Percentiles rank a stretch among this genome's conserved stretches.
Conservation (phyloP, 2,113 vertebrate species). For the Pristiophorus japonicus region DNA sequence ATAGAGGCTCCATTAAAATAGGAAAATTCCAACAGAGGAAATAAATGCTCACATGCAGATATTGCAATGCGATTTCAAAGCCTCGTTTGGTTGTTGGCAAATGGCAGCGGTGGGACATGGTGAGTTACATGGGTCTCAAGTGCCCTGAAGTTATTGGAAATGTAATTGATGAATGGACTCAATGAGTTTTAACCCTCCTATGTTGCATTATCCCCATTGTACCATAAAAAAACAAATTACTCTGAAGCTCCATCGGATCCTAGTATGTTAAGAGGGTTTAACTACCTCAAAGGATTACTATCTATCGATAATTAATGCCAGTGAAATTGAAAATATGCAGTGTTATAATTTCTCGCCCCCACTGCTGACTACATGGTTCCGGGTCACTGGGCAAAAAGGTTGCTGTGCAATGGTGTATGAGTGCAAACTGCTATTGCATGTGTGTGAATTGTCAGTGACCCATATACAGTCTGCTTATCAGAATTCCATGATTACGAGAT, state of each 20-base stretch:
- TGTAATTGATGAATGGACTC: constrained; percentile 2
- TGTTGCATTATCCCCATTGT: background rate
- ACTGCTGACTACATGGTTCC: background rate
- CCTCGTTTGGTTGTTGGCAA: background rate
- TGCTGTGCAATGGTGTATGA: no score
- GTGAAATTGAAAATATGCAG: background rate
- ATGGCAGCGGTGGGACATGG: background rate
- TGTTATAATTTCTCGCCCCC: background rate
- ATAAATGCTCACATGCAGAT: background rate
- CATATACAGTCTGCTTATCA: no score
- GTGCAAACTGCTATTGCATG: no score
- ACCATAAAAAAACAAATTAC: background rate
- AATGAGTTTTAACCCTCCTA: background rate
- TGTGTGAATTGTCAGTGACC: no score
- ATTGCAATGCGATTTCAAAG: background rate
- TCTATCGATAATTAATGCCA: background rate
- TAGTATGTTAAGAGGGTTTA: background rate
- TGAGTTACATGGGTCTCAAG: background rate
- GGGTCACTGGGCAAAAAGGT: background rate
- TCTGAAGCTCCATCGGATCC: background rate
- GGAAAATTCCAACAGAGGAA: background rate
- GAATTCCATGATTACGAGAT: no score
- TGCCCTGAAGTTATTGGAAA: background rate
- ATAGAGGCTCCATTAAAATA: background rate
- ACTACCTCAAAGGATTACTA: background rate